Evolutionary conservation across 64 coral and sea anemone species (phyloP), one percentile per base, ranked within the genome.

Genomic region (Platygyra sinensis): DNA sequence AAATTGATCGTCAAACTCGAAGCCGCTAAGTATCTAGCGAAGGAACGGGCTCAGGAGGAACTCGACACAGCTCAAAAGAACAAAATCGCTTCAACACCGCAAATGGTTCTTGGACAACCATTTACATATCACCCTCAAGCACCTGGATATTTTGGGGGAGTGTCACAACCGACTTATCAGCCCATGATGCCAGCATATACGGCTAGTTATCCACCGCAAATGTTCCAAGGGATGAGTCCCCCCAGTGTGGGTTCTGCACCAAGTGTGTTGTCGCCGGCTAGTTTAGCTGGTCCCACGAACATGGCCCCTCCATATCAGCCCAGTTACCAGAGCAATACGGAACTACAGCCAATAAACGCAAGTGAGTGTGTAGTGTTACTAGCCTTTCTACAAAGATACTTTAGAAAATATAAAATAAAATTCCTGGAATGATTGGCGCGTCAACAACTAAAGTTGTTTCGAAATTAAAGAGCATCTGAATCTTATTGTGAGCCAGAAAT

Each of bases 1-100:
- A 92, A 87, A 60, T 29, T 92, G 12, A 87, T 92, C 2, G 90
- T 92, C 20, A 86, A 92, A 14, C 75, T 92, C 8, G 90, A 92
- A 52, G 90, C 86, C 11, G 90, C 90, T 17, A 92, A 92, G 22
- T 92, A 77, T 49, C 87, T 92, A 31, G 90, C 90, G 20, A 92
- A 87, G 28, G 19, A 92, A 18, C 73, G 90, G 33, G 90, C 90
- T 79, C 36, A 76, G 18, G 50, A 92, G 36, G 67, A 92, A 30
- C 83, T 92, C 27, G 90, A 87, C 22, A 4, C 67, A 30, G 90
- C 83, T 29, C 31, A 87, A 52, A 92, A 86, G 32, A 65, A 77
- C 57, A 86, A 80, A 30, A 86, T 92, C 22, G 75, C 73, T 5
- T 87, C 62, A 12, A 62, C 30, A 13, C 90, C 90, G 32, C 83